A percentile compares a stretch with the other conserved stretches of the same genome.
These are phyloP conservation scores for Lamellibrachia columna DNA, from an alignment of 2,888 invertebrate species.

Conservation along the genomic window DNA sequence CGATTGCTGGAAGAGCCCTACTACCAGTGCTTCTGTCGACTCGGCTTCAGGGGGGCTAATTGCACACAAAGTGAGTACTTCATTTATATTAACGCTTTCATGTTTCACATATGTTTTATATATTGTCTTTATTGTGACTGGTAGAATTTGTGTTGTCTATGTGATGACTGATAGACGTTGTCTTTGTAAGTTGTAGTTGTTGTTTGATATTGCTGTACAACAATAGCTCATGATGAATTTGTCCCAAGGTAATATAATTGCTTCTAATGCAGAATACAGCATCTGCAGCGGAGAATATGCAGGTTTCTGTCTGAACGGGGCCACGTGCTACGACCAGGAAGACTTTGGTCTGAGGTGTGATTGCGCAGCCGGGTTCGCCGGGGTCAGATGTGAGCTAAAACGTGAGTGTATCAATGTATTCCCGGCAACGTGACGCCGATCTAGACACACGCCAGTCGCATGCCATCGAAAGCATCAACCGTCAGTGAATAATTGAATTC, in stretches of 20 bases:
- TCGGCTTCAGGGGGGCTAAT: neutral
- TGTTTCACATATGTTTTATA: neutral
- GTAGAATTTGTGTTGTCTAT: neutral
- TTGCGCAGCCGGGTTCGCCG: conserved; percentile 73
- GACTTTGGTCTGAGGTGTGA: conserved; percentile 87
- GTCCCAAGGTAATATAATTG: no score
- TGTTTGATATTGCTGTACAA: neutral
- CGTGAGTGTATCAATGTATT: neutral
- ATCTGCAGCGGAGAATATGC: neutral
- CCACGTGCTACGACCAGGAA: conserved; percentile 85
- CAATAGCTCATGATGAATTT: neutral
- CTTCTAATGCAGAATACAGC: neutral
- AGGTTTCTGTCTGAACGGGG: conserved; percentile 79
- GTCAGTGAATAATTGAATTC: no score
- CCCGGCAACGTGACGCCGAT: neutral
- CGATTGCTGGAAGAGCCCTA: neutral
- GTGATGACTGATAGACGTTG: neutral
- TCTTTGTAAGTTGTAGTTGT: neutral
- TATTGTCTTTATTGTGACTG: neutral
- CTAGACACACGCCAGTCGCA: neutral
- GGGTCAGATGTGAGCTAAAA: neutral
- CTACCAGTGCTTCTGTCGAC: conserved; percentile 20
- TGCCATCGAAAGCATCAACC: no score
- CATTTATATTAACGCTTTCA: neutral
- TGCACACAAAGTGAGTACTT: neutral